phyloP scores from a whole-genome alignment of 1,140 invertebrate species.

The Aphaenogaster floridana region DNA sequence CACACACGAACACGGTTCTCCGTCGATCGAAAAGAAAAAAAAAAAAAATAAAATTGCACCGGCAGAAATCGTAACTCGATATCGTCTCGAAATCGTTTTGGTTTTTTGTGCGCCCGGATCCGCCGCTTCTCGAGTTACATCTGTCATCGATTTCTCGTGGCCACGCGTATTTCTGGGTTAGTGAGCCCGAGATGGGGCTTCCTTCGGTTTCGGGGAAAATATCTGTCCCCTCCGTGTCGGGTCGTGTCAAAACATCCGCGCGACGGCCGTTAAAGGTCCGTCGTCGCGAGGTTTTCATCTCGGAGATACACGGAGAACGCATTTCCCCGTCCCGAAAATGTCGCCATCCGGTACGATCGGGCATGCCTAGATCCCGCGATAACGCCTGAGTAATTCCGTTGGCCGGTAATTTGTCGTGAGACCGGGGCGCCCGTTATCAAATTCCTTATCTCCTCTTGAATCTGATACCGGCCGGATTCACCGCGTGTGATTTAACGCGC shows the following conservation, averaged over 20 bases:
- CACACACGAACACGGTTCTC: neutral
- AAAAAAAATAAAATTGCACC: slow-evolving; percentile 18
- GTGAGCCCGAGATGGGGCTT: slow-evolving; percentile 34
- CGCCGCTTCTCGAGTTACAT: slow-evolving; percentile 47
- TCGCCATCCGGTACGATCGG: slow-evolving; percentile 55
- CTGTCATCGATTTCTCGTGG: slow-evolving; percentile 59
- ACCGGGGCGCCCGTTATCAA: slow-evolving; percentile 65
- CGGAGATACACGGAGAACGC: slow-evolving; percentile 54
- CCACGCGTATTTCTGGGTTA: slow-evolving; percentile 50
- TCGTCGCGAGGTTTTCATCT: slow-evolving; percentile 51
- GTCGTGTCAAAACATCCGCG: slow-evolving; percentile 49
- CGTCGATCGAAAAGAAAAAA: neutral
- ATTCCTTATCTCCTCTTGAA: slow-evolving; percentile 44
- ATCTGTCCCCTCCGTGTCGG: slow-evolving; percentile 30
- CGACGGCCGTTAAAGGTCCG: slow-evolving; percentile 39
- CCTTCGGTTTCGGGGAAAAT: slow-evolving; percentile 21
- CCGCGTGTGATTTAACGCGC: slow-evolving; percentile 46
- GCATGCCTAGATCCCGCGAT: slow-evolving; percentile 65
- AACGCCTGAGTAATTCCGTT: slow-evolving; percentile 65
- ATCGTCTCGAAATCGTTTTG: slow-evolving; percentile 39
- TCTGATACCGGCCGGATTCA: slow-evolving; percentile 52
- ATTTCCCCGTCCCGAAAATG: slow-evolving; percentile 68
- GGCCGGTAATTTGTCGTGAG: slow-evolving; percentile 70
- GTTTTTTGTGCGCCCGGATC: slow-evolving; percentile 19
- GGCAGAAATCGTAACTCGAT: slow-evolving; percentile 32